These are phyloP conservation scores for Pocillopora damicornis DNA, from an alignment of 64 coral and sea anemone genomes.

Conservation along the genomic window DNA sequence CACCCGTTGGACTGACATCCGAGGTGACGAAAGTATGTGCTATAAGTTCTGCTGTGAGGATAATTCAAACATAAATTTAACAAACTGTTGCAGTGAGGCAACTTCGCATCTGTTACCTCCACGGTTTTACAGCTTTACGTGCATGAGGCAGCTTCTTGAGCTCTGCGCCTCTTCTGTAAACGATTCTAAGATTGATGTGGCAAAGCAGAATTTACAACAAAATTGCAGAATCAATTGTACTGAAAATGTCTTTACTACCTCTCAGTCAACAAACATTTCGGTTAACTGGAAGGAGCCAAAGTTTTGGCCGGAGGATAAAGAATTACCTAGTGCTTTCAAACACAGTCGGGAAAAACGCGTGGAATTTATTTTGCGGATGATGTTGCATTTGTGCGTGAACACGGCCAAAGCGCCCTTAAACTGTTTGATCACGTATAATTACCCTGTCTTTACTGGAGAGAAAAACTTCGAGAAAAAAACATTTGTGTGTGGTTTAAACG, in stretches of 20 bases:
- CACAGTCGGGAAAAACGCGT: neutral
- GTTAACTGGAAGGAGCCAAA: neutral
- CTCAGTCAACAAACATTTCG: neutral
- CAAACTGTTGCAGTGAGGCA: neutral
- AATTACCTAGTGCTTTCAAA: neutral
- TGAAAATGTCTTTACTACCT: neutral
- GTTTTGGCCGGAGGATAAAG: neutral
- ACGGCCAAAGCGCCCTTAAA: neutral
- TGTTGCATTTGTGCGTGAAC: neutral
- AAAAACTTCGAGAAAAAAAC: neutral
- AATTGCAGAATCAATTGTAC: neutral
- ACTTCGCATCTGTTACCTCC: neutral
- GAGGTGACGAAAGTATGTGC: too few relatives aligned
- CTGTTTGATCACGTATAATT: neutral
- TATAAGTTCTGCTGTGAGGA: too few relatives aligned
- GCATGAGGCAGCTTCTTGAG: neutral
- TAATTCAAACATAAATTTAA: neutral
- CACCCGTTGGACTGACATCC: too few relatives aligned
- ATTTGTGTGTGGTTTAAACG: neutral
- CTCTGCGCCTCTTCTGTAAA: neutral
- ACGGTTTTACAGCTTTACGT: neutral
- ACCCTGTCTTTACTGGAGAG: neutral
- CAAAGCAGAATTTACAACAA: too few relatives aligned
- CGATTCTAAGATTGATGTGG: neutral
- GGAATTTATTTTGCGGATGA: neutral